Base-by-base conservation (phyloP, 2,113 vertebrate genomes). In the Sapajus apella region DNA sequence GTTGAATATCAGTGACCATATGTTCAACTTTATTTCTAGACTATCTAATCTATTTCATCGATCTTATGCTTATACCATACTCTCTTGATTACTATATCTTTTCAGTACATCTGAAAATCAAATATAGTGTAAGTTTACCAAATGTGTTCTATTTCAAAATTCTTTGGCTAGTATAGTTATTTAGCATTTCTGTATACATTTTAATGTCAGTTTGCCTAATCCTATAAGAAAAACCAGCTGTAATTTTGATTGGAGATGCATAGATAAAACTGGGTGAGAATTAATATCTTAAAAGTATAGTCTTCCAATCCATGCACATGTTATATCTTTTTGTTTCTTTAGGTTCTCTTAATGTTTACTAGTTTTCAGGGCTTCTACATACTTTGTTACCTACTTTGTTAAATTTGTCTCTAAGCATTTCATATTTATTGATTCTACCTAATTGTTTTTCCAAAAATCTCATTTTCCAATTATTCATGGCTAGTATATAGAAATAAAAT, bases 341-440 rank as follows among this genome's bases (percentile, higher is more conserved):
- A 95, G n/a, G 16, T 76, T 95, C 77, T 83, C 16, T 83, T 58
- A 45, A 92, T 72, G 94, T 82, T 61, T 76, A 72, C 8, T 72
- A 55, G 56, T 56, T 87, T 90, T 92, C 79, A 64, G 6, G 7
- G 61, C 32, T 83, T 83, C 3, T 83, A 64, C 17, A 90, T 83
- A 45, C 27, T 77, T 89, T 72, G 73, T 64, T 64, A 64, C 61
- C 11, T 30, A 64, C 5, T 64, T 64, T 30, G 27, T 87, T 70
- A 77, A 87, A 66, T 79, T 72, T 88, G 40, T 77, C 91, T 90
- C 21, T 90, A 90, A 77, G 27, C 64, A 90, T 11, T 83, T 83
- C 32, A 37, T 90, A 64, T 89, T 45, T 94, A 70, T 95, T 89
- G 32, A 82, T 50, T 58, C 32, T 66, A 72, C 8, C 73, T 95